Conservation (phyloP, 2,797 vertebrate species). For the Syngnathus acus region DNA sequence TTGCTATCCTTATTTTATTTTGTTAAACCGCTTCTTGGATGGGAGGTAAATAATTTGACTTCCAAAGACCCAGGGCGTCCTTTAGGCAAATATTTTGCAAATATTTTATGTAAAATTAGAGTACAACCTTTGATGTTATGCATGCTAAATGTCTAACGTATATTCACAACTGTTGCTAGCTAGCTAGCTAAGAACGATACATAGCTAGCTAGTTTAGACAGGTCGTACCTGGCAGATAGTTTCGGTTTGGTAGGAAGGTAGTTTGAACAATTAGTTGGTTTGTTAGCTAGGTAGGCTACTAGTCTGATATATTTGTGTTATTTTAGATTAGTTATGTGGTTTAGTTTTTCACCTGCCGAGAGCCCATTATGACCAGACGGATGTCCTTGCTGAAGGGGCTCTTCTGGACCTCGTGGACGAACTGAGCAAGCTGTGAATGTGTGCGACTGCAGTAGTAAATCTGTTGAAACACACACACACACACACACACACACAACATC, state of each 20-base stretch:
- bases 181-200: too few relatives aligned
- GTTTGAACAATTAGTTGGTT: not conserved
- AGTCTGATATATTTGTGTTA: too few relatives aligned
- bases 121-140: not conserved
- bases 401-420: conserved; percentile 90
- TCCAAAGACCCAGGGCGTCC: not conserved
- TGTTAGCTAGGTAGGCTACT: not conserved
- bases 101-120: not conserved
- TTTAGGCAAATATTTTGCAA: too few relatives aligned
- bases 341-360: conserved; percentile 78
- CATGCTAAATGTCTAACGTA: not conserved
- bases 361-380: conserved; percentile 82
- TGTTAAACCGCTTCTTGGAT: too few relatives aligned
- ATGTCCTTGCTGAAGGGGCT: conserved; percentile 83
- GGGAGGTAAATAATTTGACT: not conserved
- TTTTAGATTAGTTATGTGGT: not conserved
- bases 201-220: too few relatives aligned
- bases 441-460: conserved; percentile 98
- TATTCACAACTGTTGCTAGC: too few relatives aligned
- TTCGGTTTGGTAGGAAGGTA: not conserved
- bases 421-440: conserved; percentile 94
- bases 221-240: too few relatives aligned
- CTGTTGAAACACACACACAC: conserved; percentile 51
- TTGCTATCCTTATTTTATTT: not conserved
- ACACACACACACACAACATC: not conserved